Evolutionary conservation across 2,113 vertebrate genomes (phyloP), one percentile per base, ranked within the genome.

Genomic region (Eurypyga helias): DNA sequence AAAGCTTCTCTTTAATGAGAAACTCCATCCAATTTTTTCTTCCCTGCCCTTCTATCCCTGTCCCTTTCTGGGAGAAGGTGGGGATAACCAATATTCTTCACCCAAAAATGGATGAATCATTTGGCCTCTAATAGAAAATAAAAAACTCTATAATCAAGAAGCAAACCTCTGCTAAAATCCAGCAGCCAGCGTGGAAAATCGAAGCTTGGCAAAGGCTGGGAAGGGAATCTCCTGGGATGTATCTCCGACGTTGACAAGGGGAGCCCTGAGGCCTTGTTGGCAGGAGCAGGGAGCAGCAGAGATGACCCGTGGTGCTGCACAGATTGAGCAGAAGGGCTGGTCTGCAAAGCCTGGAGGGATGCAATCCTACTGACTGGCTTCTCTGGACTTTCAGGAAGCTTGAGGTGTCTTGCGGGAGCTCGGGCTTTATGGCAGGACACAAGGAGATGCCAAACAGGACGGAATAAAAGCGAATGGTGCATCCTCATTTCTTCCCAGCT

Each of bases 301-400:
- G 11, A 31, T 6, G 17, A 13, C 33, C 21, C 0, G 0, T 10
- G 38, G 34, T 13, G 21, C 33, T 38, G 31, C 23, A 13, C 1
- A 1, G 36, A 5, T 14, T 20, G 65, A 38, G 33, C 16, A 38
- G 49, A n/a, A 58, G 12, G 11, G 25, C 57, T 34, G 41, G 8
- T 7, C 67, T 54, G 15, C n/a, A 18, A n/a, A 10, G 28, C 16
- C 23, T 23, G 5, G 38, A 23, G 38, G 17, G 51, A 48, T 28
- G 45, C 29, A 6, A 1, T 2, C 11, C 29, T 33, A 2, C 25
- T 20, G 10, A 11, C 10, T 2, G 6, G 23, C 41, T 81, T 45
- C 83, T 48, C 34, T 31, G 24, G 46, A 11, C 55, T 34, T 48
- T 49, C 25, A 55, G 46, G 69, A 31, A 41, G 61, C 4, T 69